Conservation (phyloP, 2,888 invertebrate genomes). For the Rhagonycha lutea region DNA sequence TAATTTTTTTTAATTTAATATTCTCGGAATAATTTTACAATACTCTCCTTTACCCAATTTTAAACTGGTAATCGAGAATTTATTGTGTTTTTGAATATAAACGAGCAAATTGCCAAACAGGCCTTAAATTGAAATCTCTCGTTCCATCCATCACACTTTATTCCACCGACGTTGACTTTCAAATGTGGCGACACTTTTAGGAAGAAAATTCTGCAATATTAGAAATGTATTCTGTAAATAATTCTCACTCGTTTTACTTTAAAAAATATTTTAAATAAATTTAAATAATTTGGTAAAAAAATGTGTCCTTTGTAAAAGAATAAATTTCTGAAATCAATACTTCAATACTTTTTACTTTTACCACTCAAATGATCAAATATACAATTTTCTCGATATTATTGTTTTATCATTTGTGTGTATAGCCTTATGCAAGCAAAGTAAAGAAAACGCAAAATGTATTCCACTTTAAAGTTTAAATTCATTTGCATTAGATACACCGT, state of each 20-base stretch:
- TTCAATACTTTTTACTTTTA: neutral
- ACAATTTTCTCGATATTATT: neutral
- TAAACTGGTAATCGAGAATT: neutral
- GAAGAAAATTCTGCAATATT: neutral
- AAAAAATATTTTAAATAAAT: neutral
- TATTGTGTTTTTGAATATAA: neutral
- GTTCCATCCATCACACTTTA: neutral
- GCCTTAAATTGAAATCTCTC: neutral
- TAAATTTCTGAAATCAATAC: neutral
- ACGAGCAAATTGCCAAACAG: neutral
- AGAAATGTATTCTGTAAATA: neutral
- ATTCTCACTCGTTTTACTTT: neutral
- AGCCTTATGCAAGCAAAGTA: neutral
- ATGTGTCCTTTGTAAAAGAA: neutral
- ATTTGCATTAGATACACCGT: slow-evolving; percentile 5
- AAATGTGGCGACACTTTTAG: neutral
- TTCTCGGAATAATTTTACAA: neutral
- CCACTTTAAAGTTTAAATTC: neutral
- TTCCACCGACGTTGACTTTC: neutral
- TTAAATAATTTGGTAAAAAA: neutral
- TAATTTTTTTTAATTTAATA: neutral
- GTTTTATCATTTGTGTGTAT: neutral
- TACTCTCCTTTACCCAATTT: neutral
- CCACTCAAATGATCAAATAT: neutral
- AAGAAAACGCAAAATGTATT: neutral